Evolutionary conservation across 2,888 invertebrate species (phyloP).

Genomic region (Meiosimyza decipiens): DNA sequence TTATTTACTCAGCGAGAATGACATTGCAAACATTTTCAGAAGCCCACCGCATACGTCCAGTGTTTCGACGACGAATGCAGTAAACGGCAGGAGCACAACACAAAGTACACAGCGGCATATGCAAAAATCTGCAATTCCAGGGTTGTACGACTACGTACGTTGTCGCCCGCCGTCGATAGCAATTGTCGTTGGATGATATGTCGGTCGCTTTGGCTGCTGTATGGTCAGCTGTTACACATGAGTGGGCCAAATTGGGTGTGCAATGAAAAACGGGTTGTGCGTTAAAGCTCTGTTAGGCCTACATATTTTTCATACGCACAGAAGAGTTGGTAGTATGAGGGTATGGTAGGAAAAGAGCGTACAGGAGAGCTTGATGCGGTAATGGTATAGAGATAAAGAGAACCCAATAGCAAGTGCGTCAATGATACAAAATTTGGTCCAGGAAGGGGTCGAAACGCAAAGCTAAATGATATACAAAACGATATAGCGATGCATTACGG

Average conservation of each 20-base stretch:
- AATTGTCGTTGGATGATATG: conserved; percentile 20
- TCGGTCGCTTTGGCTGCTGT: conserved; percentile 10
- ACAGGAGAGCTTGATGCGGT: neutral
- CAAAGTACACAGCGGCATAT: neutral
- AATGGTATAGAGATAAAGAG: neutral
- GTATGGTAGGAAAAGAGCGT: neutral
- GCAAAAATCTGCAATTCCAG: neutral
- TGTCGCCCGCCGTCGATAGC: neutral
- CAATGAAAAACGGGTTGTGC: too few species aligned
- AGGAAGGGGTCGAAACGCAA: too few species aligned
- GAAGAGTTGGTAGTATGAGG: neutral
- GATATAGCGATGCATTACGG: too few species aligned
- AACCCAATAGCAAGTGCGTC: neutral
- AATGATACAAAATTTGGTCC: neutral
- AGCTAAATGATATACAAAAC: too few species aligned
- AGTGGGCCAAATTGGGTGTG: neutral
- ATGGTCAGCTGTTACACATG: conserved; percentile 8
- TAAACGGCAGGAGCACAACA: neutral
- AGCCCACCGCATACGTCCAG: conserved; percentile 7
- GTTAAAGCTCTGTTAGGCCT: too few species aligned
- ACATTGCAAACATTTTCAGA: conserved; percentile 5
- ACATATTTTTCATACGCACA: too few species aligned
- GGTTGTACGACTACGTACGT: neutral
- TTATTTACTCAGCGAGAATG: conserved; percentile 10
- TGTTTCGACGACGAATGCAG: neutral